These are phyloP conservation scores for Cisticola juncidis DNA, from an alignment of 2,113 vertebrate species.

Conservation along the genomic window DNA sequence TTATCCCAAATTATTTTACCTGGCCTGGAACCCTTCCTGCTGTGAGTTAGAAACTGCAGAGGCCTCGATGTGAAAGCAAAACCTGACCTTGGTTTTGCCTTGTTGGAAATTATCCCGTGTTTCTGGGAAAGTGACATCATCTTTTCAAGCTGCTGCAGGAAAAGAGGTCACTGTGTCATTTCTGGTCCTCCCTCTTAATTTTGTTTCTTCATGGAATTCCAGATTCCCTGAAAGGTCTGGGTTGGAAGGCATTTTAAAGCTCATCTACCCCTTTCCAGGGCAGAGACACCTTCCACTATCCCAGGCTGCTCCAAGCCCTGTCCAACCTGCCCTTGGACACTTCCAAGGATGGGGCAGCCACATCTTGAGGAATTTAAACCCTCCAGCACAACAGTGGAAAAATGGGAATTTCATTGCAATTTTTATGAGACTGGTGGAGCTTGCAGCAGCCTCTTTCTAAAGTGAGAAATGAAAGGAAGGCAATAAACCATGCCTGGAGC, in stretches of 20 bases:
- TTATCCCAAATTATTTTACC: neutral
- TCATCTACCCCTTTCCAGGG: neutral
- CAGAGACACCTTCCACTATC: rapidly evolving
- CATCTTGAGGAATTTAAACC: neutral
- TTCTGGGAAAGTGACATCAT: neutral
- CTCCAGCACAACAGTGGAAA: neutral
- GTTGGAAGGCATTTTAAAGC: neutral
- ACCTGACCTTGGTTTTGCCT: neutral
- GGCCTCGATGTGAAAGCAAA: neutral
- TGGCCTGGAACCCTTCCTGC: neutral
- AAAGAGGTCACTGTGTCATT: neutral
- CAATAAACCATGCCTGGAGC: neutral
- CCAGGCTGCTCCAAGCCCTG: rapidly evolving
- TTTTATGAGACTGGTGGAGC: neutral
- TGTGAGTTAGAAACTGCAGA: rapidly evolving
- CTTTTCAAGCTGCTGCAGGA: neutral
- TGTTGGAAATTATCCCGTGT: neutral
- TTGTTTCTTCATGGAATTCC: neutral
- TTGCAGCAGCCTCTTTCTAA: neutral
- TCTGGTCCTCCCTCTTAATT: neutral
- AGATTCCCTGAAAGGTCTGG: neutral
- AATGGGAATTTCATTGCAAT: neutral
- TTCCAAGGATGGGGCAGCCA: neutral
- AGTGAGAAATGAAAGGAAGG: neutral
- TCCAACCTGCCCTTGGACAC: neutral